Base-by-base conservation (phyloP, 2,888 invertebrate genomes). In the Protula sp. region DNA sequence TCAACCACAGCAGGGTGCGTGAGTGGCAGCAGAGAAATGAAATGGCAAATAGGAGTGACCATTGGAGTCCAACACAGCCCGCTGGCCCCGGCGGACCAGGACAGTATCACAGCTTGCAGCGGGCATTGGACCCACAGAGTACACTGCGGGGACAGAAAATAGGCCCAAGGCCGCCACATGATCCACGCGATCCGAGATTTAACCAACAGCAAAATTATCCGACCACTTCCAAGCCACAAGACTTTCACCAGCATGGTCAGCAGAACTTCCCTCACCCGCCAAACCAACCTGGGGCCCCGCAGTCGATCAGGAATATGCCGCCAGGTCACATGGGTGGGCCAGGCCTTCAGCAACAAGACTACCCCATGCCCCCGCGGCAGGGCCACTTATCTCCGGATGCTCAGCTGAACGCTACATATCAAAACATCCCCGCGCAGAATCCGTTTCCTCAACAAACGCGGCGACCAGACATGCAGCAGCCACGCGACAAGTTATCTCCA, bases 21-120 rank as follows among this genome's bases (percentile, higher is more conserved):
- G 73, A 74, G 30, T 73, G 71, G 74, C 74, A 75, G 60, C 74
- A 74, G 47, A 70, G 70, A 54, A 57, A 59, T 45, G 47, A 30
- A 1, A 2, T 19, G 51, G 3, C 51, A 3, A 19, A 51, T 26
- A n/a, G n/a, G n/a, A n/a, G n/a, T n/a, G 5, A 28, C 29, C 47
- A 22, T 54, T n/a, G 2, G 14, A 50, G 5, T 30, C 5, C 55
- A 48, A 24, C 57, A n/a, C 38, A 38, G 19, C 38, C 9, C 9
- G 9, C 19, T 4, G 26, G 30, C 24, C 14, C 24, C 9, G 54
- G 45, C 54, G 29, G 29, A 28, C 54, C 38, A 5, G 28, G 45
- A 5, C 54, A 54, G 4, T 19, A 38, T 19, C 9, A 38, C 38
- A 38, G 38, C 19, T 19, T 38, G 9, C 38, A 9, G 9, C 38